Conservation (phyloP, 2,113 vertebrate genomes). For the Cochlearius cochlearius region DNA sequence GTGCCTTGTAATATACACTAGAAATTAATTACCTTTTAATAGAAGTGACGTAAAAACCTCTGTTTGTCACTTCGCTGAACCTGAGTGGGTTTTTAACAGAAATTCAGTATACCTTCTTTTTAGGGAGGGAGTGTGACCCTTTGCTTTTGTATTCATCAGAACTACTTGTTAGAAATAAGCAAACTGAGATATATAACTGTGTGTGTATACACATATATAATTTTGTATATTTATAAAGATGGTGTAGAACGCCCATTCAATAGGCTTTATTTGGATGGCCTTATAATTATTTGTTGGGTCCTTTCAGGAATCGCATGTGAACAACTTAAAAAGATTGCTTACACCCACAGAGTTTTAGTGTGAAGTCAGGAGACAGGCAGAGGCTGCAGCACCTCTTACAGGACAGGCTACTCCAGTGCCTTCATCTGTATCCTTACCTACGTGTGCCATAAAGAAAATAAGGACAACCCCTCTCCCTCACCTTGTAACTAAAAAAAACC, state of each 20-base stretch:
- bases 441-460: background rate
- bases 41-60: background rate
- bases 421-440: accelerated
- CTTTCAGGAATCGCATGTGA: background rate
- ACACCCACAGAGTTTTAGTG: background rate
- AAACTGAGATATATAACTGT: background rate
- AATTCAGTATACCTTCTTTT: background rate
- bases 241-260: background rate
- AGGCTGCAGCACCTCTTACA: background rate
- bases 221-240: background rate
- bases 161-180: background rate
- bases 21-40: background rate
- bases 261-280: background rate
- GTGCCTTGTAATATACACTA: background rate
- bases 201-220: background rate
- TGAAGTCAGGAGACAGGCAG: background rate
- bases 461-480: background rate
- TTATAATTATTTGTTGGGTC: background rate
- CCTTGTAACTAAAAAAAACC: background rate
- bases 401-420: background rate
- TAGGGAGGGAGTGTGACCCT: background rate
- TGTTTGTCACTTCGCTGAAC: background rate
- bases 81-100: background rate
- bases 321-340: background rate
- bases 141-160: background rate